Base-by-base conservation (phyloP, 2,113 vertebrate species). In the Uria lomvia region DNA sequence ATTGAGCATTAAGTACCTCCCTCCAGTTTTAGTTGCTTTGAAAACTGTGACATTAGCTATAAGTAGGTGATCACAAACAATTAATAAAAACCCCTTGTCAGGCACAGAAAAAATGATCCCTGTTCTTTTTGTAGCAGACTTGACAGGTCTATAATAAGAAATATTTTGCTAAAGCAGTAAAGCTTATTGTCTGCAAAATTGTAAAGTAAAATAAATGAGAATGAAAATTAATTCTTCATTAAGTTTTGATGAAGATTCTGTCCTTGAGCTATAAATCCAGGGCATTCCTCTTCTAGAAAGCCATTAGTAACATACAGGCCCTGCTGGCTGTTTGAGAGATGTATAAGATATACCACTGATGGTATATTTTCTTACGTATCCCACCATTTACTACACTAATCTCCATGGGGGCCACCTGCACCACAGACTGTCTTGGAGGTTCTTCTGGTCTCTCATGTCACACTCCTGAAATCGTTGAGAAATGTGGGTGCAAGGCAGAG, bases 151-250 rank as follows among this genome's bases (percentile, higher is more conserved):
- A 15, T 77, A 59, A 80, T 65, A 88, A 75, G 60, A 94, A 50
- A 58, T 92, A 81, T 70, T 80, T 92, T 56, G 79, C 73, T 79
- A 86, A 56, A 73, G n/a, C 71, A 52, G 42, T 70, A 88, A 87
- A 93, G 42, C 32, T 89, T n/a, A 47, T 85, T 94, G 84, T 90
- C 71, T 53, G 52, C n/a, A 86, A 95, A 90, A 23, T 53, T 84
- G 78, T 83, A 87, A 92, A 95, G 42, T 76, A 79, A 82, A 95
- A 94, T 66, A 91, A 90, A 83, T 70, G 34, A 86, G 49, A 93
- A 94, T 86, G 78, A 78, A 88, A 91, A 92, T 82, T 52, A 94
- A 91, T 95, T 90, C 42, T 66, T 91, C 78, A 63, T 95, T 91
- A 92, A 86, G 49, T 87, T 94, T 86, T 91, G 74, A 79, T 63